Percentiles rank a stretch among this genome's conserved stretches.
Conservation (phyloP, 1,140 invertebrate genomes). For the Cotesia chilonis region DNA sequence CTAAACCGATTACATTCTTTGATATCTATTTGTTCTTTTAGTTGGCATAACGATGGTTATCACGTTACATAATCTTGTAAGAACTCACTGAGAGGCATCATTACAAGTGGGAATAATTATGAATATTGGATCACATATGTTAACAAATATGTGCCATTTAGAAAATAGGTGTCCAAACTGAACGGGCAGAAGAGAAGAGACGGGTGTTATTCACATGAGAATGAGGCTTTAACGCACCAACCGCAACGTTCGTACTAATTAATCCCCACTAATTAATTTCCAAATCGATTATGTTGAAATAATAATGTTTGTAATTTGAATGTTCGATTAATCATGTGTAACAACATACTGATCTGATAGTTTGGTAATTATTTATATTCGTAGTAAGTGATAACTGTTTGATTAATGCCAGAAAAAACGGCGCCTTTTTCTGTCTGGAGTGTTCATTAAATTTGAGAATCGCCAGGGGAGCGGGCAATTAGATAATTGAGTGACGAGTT, state of each 20-base stretch:
- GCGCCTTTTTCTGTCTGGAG: no score
- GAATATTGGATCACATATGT: neutral
- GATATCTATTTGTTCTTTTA: neutral
- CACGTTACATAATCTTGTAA: no score
- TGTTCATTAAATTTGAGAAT: no score
- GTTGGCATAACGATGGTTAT: neutral
- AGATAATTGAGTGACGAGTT: no score
- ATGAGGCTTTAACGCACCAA: conserved; percentile 3
- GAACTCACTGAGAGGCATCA: neutral
- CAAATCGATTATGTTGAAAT: conserved; percentile 30
- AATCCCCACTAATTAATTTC: conserved; percentile 35
- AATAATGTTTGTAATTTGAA: conserved; percentile 15
- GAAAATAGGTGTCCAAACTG: conserved; percentile 12
- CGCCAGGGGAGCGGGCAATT: no score
- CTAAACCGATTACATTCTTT: no score
- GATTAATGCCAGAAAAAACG: no score
- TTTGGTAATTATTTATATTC: no score
- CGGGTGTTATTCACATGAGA: conserved; percentile 3
- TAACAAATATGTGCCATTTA: conserved; percentile 9
- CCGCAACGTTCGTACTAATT: conserved; percentile 28
- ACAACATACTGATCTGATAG: neutral
- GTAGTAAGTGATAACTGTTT: no score
- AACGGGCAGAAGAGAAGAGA: neutral
- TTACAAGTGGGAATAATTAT: neutral
- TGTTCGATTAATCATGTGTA: neutral